Evolutionary conservation across 2,113 vertebrate species (phyloP), one percentile per base, ranked within the genome.

Genomic region (Buteo buteo): DNA sequence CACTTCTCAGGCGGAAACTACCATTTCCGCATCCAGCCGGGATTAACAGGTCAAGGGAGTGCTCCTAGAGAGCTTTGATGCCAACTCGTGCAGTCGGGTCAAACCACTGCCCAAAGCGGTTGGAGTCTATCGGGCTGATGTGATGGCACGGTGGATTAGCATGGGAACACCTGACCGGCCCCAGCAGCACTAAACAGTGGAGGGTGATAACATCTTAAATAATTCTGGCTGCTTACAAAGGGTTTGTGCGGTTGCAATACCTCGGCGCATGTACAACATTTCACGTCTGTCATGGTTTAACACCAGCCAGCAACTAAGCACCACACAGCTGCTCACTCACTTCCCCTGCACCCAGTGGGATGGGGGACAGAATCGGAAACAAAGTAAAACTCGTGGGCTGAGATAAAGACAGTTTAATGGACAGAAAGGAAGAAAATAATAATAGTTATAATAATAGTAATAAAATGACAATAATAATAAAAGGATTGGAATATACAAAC

Each of bases 51-150:
- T 13, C 72, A 29, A 13, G 44, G 21, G 29, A 40, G 6, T 0
- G 9, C 45, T 78, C 36, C 89, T 32, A 2, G 57, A 29, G 31
- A 70, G 28, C 28, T 5, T 19, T 19, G 7, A 14, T 28, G 64
- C 25, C 65, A 26, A 3, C 5, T 16, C 20, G 0, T n/a, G 19
- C 50, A 0, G 34, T 0, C 7, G 6, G 54, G 57, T 13, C 29
- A 62, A 34, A 44, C 17, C 6, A 0, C 57, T 38, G 82, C 82
- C 69, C 66, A 2, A 4, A 2, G 70, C 0, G 1, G 12, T 7
- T 36, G 52, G 18, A 45, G 42, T 3, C 36, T 16, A 0, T 4
- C 0, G 2, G 64, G 44, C 26, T 20, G 52, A 13, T 4, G 58
- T 2, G 8, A 26, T 45, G 24, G 58, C 11, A 1, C 4, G 0